Conservation (phyloP, 1,140 invertebrate species). For the Lepidurus packardi region DNA sequence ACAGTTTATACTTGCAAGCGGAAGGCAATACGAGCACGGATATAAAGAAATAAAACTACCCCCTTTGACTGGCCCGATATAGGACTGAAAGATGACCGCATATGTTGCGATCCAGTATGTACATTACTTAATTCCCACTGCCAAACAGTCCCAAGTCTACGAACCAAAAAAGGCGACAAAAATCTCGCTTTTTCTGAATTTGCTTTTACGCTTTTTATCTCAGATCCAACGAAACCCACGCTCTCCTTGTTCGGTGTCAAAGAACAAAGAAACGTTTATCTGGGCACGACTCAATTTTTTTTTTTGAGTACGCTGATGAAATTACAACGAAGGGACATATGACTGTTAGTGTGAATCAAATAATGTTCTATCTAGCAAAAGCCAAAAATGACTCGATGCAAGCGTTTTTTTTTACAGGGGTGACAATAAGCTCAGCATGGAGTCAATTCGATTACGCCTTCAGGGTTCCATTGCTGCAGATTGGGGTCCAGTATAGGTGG, state of each 20-base stretch:
- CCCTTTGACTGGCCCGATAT: conserved; percentile 79
- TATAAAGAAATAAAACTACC: conserved; percentile 77
- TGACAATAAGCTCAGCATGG: too few species aligned
- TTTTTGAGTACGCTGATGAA: too few species aligned
- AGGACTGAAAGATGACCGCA: conserved; percentile 90
- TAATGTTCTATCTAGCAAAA: too few species aligned
- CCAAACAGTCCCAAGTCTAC: conserved; percentile 80
- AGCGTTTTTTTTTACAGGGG: too few species aligned
- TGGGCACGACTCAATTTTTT: too few species aligned
- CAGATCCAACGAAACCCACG: not conserved
- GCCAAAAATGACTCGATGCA: too few species aligned
- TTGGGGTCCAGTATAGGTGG: too few species aligned
- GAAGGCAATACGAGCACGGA: conserved; percentile 79
- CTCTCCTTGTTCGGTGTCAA: not conserved
- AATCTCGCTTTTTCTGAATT: not conserved
- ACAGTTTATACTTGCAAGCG: conserved; percentile 66
- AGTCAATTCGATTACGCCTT: too few species aligned
- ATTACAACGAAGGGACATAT: too few species aligned
- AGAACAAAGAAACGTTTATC: too few species aligned
- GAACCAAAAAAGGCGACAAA: conserved; percentile 71
- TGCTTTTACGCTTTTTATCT: not conserved
- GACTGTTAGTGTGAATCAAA: too few species aligned
- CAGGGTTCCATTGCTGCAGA: too few species aligned
- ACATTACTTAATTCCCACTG: conserved; percentile 74
- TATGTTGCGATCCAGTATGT: conserved; percentile 85